Conservation (phyloP, 2,113 vertebrate species). For the Pomatorhinus ruficollis region DNA sequence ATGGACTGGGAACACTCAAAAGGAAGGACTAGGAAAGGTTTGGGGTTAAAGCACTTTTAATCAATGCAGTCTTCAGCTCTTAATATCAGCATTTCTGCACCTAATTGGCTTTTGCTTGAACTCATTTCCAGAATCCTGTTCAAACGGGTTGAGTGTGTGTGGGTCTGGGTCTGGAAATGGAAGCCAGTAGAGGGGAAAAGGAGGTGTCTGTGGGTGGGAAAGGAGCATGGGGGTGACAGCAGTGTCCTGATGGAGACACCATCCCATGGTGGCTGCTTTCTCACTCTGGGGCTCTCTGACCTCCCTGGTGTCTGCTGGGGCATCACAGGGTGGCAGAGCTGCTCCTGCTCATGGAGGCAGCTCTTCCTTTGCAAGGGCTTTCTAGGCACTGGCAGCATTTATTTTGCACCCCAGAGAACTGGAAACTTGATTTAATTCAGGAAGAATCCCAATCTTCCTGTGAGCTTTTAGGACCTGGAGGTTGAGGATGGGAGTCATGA, state of each 20-base stretch:
- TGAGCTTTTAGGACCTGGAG: not conserved
- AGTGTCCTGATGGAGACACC: not conserved
- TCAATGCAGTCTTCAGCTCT: not conserved
- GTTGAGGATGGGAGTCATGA: not conserved
- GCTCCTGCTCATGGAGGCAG: not conserved
- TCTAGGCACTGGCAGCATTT: not conserved
- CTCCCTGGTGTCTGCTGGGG: not conserved
- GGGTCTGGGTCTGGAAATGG: not conserved
- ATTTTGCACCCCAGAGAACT: not conserved
- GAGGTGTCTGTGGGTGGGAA: not conserved
- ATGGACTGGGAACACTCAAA: accelerated
- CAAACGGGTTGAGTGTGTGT: not conserved
- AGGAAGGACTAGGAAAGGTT: not conserved
- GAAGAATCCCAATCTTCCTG: not conserved
- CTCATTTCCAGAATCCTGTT: not conserved
- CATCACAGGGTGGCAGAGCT: no score
- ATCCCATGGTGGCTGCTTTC: accelerated
- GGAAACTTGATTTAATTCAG: not conserved
- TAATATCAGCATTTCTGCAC: not conserved
- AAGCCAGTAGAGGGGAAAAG: not conserved
- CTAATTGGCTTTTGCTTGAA: not conserved
- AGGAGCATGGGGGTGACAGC: accelerated
- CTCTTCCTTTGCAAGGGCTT: not conserved
- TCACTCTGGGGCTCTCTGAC: not conserved
- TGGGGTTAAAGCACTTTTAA: not conserved